These are phyloP conservation scores for Montipora capricornis DNA, from an alignment of 64 coral and sea anemone genomes.

Conservation along the genomic window DNA sequence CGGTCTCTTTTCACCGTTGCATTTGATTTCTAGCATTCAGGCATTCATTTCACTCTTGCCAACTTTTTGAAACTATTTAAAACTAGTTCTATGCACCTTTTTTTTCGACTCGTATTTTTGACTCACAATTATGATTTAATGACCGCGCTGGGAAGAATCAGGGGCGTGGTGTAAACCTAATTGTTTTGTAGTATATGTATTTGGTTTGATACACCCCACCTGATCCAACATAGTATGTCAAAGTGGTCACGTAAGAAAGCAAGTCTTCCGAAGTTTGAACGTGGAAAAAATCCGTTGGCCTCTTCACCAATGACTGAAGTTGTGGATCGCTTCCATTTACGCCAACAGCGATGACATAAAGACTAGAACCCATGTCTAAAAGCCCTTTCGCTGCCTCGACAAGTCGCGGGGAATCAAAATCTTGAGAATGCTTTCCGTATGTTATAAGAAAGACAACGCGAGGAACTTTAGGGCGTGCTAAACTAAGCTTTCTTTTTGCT, in stretches of 20 bases:
- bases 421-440: slow-evolving; percentile 30
- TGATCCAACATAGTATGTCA: slow-evolving; percentile 16
- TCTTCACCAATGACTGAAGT: slow-evolving; percentile 6
- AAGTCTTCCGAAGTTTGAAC: slow-evolving; percentile 12
- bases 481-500: slow-evolving; percentile 30
- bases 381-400: background rate
- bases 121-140: no score
- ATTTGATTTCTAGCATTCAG: no score
- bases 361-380: background rate
- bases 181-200: background rate
- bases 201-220: background rate
- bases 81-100: no score
- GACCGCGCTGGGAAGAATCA: no score
- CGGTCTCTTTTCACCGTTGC: no score
- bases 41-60: no score
- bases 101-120: no score
- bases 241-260: background rate
- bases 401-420: slow-evolving; percentile 16
- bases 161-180: no score
- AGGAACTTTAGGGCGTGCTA: slow-evolving; percentile 5
- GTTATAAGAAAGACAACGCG: slow-evolving; percentile 42
- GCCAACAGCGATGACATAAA: slow-evolving; percentile 40
- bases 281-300: slow-evolving; percentile 28
- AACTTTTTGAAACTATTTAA: no score
- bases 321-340: slow-evolving; percentile 28